Percentiles rank a stretch among this genome's conserved stretches.
Conservation (phyloP, 2,797 vertebrate genomes). For the Pristis pectinata region DNA sequence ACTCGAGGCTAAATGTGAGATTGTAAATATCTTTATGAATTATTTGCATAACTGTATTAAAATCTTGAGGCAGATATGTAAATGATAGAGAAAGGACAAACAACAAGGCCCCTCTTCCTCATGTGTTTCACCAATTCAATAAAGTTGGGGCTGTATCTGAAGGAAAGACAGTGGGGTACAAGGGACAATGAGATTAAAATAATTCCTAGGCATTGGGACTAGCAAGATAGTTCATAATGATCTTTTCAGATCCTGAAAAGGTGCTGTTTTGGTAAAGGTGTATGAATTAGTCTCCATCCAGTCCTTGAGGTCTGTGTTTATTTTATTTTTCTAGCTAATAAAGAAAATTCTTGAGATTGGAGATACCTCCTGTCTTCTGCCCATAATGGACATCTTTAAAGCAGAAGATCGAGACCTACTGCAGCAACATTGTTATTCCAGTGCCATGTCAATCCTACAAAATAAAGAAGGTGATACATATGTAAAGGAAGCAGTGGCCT, state of each 20-base stretch:
- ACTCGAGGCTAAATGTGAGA: too few relatives aligned
- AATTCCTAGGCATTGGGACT: not conserved
- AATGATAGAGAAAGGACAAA: not conserved
- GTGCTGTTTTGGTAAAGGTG: not conserved
- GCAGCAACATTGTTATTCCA: constrained; percentile 67
- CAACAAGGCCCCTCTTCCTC: not conserved
- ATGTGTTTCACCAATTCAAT: not conserved
- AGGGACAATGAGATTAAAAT: too few relatives aligned
- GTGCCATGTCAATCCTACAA: constrained; percentile 67
- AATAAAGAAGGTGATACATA: constrained; percentile 49
- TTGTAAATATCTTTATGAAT: not conserved
- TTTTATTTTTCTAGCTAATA: constrained; percentile 61
- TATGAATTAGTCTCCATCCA: not conserved
- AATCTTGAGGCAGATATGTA: not conserved
- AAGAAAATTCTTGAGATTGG: constrained; percentile 77
- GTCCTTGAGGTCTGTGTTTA: not conserved
- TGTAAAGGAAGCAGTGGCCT: constrained; percentile 74
- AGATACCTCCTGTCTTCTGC: constrained; percentile 75
- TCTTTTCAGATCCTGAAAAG: not conserved
- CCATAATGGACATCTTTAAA: constrained; percentile 67
- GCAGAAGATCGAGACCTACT: constrained; percentile 68
- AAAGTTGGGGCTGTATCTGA: not conserved
- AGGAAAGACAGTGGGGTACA: not conserved
- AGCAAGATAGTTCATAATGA: too few relatives aligned
- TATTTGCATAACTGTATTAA: not conserved